phyloP scores from a whole-genome alignment of 2,888 invertebrate genomes.

The Chymomyza fuscimana region DNA sequence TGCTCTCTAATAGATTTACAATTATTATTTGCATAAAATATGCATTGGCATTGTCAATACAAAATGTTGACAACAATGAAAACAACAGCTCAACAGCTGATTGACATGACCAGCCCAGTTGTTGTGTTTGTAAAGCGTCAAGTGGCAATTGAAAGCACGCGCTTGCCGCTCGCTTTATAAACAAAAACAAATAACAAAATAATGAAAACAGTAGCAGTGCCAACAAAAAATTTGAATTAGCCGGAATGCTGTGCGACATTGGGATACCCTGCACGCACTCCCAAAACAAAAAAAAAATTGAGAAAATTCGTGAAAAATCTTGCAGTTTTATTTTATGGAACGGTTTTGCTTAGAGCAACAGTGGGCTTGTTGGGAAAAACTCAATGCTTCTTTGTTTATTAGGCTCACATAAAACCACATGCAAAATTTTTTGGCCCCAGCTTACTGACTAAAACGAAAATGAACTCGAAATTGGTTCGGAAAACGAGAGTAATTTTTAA shows the following conservation, averaged over 20 bases:
- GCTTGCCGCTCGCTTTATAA: not conserved
- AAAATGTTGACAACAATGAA: slow-evolving; percentile 27
- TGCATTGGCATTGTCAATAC: slow-evolving; percentile 9
- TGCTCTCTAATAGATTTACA: slow-evolving; percentile 32
- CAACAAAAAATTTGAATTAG: not conserved
- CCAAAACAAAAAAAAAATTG: too few species aligned
- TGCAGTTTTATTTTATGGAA: too few species aligned
- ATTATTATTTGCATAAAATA: slow-evolving; percentile 37
- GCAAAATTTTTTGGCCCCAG: too few species aligned
- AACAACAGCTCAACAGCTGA: slow-evolving; percentile 30
- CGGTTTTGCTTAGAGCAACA: too few species aligned
- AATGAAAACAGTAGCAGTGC: not conserved
- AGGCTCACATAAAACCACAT: too few species aligned
- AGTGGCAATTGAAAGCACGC: slow-evolving; percentile 61
- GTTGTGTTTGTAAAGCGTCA: slow-evolving; percentile 19
- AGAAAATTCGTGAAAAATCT: too few species aligned
- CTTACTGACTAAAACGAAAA: too few species aligned
- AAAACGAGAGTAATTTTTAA: too few species aligned
- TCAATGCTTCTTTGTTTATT: too few species aligned
- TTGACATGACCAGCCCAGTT: slow-evolving; percentile 26
- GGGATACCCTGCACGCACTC: not conserved
- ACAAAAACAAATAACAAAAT: slow-evolving; percentile 1
- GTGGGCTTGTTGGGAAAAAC: too few species aligned
- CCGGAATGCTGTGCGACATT: not conserved
- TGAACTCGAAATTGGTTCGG: too few species aligned